Conservation (phyloP, 1,140 invertebrate species). For the Rhyacophila brunnea region DNA sequence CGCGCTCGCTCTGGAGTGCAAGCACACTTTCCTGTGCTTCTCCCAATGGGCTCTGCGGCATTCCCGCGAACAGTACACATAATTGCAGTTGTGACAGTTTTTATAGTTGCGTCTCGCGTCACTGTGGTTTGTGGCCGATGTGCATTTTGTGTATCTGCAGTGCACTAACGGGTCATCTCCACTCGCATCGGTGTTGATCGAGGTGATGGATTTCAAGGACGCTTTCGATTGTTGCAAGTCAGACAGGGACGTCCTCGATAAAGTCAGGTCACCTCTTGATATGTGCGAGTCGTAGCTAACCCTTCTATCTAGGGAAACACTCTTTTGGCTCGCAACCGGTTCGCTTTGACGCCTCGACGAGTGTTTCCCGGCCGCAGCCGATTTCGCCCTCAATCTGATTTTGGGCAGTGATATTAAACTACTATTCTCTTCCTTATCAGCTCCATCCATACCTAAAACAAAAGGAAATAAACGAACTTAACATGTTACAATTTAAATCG, state of each 20-base stretch:
- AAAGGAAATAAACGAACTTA: constrained; percentile 8
- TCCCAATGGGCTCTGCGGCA: constrained; percentile 88
- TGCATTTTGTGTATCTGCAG: constrained; percentile 77
- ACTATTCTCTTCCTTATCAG: constrained; percentile 43
- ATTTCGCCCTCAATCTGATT: constrained; percentile 39
- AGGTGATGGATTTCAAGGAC: constrained; percentile 48
- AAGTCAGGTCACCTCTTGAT: constrained; percentile 14
- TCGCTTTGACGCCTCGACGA: constrained; percentile 49
- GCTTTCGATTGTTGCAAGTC: constrained; percentile 42
- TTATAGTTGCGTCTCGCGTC: constrained; percentile 77
- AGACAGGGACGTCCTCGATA: constrained; percentile 39
- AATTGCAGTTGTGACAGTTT: constrained; percentile 91
- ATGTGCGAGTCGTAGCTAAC: constrained; percentile 34
- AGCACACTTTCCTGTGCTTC: constrained; percentile 84
- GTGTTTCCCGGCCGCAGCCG: constrained; percentile 42
- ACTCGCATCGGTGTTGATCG: constrained; percentile 51
- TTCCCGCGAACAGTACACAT: constrained; percentile 80
- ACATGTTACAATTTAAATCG: too few relatives aligned
- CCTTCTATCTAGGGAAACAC: constrained; percentile 29
- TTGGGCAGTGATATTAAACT: constrained; percentile 38
- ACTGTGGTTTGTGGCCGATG: constrained; percentile 59
- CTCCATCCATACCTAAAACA: constrained; percentile 52
- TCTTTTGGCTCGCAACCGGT: constrained; percentile 42
- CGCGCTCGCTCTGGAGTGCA: constrained; percentile 82
- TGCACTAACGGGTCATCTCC: constrained; percentile 59